phyloP scores from a whole-genome alignment of 2,888 invertebrate species.

The Megalurothrips usitatus region DNA sequence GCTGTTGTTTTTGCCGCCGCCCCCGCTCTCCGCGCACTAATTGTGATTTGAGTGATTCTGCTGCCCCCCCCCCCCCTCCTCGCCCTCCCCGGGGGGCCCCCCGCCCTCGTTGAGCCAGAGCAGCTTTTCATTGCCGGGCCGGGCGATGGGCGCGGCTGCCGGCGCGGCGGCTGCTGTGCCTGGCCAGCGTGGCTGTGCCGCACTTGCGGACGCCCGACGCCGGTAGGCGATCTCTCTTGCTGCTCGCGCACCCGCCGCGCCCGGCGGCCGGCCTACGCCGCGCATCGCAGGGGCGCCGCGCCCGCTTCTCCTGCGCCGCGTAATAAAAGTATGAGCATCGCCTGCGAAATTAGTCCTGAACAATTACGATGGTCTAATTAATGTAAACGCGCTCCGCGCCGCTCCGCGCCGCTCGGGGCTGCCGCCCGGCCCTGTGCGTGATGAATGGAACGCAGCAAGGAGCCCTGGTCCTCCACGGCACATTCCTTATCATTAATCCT shows the following conservation, averaged over 20 bases:
- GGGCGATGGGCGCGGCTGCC: too few species aligned
- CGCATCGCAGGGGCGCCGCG: background rate
- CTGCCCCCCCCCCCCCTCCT: too few species aligned
- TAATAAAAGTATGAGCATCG: constrained; percentile 7
- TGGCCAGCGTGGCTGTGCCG: too few species aligned
- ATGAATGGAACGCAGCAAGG: background rate
- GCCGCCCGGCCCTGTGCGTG: background rate
- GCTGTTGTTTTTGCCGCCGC: too few species aligned
- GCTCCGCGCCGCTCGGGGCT: background rate
- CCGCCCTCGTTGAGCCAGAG: too few species aligned
- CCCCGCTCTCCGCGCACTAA: too few species aligned
- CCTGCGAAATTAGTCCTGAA: background rate
- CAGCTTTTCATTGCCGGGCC: too few species aligned
- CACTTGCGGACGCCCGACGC: too few species aligned
- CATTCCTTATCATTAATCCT: constrained; percentile 8
- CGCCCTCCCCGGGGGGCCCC: too few species aligned
- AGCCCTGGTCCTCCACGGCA: background rate
- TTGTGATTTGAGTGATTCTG: too few species aligned
- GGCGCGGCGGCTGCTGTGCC: too few species aligned
- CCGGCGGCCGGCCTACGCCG: background rate
- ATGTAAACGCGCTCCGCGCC: constrained; percentile 12
- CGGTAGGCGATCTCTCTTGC: background rate
- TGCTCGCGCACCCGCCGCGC: background rate
- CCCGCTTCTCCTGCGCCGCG: background rate
- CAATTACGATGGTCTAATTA: constrained; percentile 17